Percentiles rank a stretch among this genome's conserved stretches.
Evolutionary conservation across 2,888 invertebrate species (phyloP).

Genomic region (Drosophila fungiperda): DNA sequence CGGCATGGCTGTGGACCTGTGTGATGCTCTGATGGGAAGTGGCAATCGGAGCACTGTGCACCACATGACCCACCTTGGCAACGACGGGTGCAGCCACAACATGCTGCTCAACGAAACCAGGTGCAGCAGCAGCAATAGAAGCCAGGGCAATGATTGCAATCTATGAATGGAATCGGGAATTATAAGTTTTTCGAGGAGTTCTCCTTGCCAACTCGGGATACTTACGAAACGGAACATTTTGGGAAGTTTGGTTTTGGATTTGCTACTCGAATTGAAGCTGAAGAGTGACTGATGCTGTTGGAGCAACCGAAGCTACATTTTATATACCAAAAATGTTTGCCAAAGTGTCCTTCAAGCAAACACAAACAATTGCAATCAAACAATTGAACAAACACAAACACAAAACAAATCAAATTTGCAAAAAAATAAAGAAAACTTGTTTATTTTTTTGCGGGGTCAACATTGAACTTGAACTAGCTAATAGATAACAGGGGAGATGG

Average conservation of each 20-base stretch:
- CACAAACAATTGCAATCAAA: conserved; percentile 29
- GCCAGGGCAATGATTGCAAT: conserved; percentile 78
- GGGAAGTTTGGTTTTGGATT: conserved; percentile 39
- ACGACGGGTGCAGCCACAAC: conserved; percentile 79
- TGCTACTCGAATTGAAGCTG: conserved; percentile 50
- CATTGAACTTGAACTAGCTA: conserved; percentile 78
- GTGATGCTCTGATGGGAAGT: conserved; percentile 87
- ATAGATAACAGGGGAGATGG: not conserved
- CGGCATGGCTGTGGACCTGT: conserved; percentile 86
- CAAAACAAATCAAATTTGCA: conserved; percentile 39
- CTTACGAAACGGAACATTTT: conserved; percentile 85
- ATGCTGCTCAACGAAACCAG: conserved; percentile 76
- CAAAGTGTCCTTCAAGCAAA: conserved; percentile 62
- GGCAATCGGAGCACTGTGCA: conserved; percentile 84
- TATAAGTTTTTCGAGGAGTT: not conserved
- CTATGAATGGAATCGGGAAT: conserved; percentile 28
- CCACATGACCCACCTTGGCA: conserved; percentile 79
- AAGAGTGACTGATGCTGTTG: conserved; percentile 65
- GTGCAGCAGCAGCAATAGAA: conserved; percentile 82
- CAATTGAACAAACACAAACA: conserved; percentile 24
- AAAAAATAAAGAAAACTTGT: conserved; percentile 43
- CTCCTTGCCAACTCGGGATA: conserved; percentile 9
- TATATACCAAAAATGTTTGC: conserved; percentile 54
- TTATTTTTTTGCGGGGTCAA: conserved; percentile 38
- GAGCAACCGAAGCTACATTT: conserved; percentile 24